Evolutionary conservation across 2,888 invertebrate species (phyloP).

Genomic region (Drosophila leonis): DNA sequence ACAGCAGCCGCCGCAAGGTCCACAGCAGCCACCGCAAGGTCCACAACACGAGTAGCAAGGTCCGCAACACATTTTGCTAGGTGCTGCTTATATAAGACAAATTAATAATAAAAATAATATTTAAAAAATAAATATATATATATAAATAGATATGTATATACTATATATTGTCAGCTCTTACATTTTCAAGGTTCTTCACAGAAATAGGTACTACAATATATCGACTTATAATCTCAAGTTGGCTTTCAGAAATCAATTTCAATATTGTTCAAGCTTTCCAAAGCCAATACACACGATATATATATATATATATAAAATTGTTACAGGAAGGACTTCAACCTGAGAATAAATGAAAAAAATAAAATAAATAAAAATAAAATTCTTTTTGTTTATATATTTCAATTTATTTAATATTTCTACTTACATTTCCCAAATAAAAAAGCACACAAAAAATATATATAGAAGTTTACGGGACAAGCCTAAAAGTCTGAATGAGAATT

Average conservation of each 20-base stretch:
- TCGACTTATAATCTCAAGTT: not conserved
- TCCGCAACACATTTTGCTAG: conserved; percentile 16
- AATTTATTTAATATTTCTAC: not conserved
- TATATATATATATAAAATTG: not conserved
- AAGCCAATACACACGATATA: not conserved
- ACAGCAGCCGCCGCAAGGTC: not conserved
- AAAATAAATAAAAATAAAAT: too few species aligned
- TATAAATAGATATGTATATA: not conserved
- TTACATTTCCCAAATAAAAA: conserved; percentile 5
- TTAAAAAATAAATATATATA: not conserved
- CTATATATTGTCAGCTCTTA: not conserved
- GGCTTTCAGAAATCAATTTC: not conserved
- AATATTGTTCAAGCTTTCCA: not conserved
- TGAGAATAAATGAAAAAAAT: not conserved
- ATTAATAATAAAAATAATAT: too few species aligned
- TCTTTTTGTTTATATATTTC: not conserved
- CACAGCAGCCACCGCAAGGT: not conserved
- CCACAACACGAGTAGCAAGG: conserved; percentile 6
- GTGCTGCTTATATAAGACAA: not conserved
- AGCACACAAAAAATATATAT: conserved; percentile 5
- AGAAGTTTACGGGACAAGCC: conserved; percentile 6
- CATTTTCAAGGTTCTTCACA: not conserved
- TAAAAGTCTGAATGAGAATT: not conserved
- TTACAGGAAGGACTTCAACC: conserved; percentile 9
- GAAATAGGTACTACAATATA: conserved; percentile 3